Percentiles rank a stretch among this genome's conserved stretches.
Evolutionary conservation across 2,888 invertebrate genomes (phyloP).

Genomic region (Dinocampus coccinellae): DNA sequence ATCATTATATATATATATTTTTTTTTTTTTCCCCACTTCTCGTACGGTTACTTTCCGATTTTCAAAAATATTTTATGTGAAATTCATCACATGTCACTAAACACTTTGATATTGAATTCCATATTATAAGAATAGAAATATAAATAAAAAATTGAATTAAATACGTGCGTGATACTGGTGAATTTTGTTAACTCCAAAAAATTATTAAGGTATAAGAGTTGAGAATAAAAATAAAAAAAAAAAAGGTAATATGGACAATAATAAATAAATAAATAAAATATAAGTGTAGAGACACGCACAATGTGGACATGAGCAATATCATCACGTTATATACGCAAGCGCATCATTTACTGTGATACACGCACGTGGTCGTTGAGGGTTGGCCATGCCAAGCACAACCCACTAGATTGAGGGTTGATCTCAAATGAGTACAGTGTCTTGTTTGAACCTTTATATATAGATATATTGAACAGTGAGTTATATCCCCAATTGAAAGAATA

Average conservation of each 20-base stretch:
- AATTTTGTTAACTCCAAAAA: not conserved
- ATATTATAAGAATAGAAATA: too few relatives aligned
- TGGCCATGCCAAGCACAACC: conserved; percentile 25
- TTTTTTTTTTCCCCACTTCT: not conserved
- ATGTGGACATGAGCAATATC: not conserved
- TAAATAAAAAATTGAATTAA: too few relatives aligned
- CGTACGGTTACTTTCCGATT: not conserved
- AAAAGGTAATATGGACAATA: not conserved
- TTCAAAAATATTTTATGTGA: too few relatives aligned
- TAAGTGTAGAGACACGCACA: conserved; percentile 1
- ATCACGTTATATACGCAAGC: conserved; percentile 15
- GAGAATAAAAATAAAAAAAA: not conserved
- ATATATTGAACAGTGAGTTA: conserved; percentile 47
- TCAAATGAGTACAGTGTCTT: conserved; percentile 8
- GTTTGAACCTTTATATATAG: not conserved
- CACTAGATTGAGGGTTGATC: conserved; percentile 27
- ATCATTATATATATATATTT: not conserved
- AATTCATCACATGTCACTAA: too few relatives aligned
- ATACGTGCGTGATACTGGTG: not conserved
- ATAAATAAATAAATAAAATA: too few relatives aligned
- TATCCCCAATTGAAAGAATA: conserved; percentile 45
- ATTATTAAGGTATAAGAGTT: not conserved
- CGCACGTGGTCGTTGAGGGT: conserved; percentile 26
- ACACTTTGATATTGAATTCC: too few relatives aligned
- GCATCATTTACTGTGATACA: not conserved